Conservation (phyloP, 2,888 invertebrate genomes). For the Gerris lacustris region DNA sequence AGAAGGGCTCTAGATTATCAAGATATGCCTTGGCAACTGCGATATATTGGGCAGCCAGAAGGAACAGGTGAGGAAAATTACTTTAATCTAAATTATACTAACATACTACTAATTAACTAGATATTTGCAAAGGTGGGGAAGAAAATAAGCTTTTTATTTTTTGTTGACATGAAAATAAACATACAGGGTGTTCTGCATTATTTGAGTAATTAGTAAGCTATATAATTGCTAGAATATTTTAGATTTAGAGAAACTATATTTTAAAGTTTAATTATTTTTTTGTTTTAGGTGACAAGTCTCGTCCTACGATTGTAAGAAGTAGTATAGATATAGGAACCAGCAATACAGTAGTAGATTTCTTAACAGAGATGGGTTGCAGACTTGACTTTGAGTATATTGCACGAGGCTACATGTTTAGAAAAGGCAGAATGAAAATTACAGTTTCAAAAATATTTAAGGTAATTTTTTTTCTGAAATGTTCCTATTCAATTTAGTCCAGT, state of each 20-base stretch:
- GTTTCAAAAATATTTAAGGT: constrained; percentile 84
- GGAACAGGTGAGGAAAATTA: constrained; percentile 35
- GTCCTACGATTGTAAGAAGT: constrained; percentile 80
- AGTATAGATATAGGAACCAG: constrained; percentile 89
- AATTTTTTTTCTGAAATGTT: constrained; percentile 13
- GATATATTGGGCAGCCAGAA: constrained; percentile 86
- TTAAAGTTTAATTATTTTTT: not conserved
- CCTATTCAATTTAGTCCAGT: not conserved
- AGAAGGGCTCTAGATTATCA: constrained; percentile 69
- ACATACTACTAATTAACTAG: too few relatives aligned
- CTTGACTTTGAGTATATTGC: constrained; percentile 89
- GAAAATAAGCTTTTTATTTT: too few relatives aligned
- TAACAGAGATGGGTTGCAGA: constrained; percentile 80
- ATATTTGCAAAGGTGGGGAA: too few relatives aligned
- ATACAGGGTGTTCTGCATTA: too few relatives aligned
- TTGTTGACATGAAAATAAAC: too few relatives aligned
- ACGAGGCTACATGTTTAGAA: constrained; percentile 87
- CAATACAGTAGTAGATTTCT: constrained; percentile 76
- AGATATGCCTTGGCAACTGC: constrained; percentile 76
- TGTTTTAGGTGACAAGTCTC: constrained; percentile 45
- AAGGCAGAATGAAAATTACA: constrained; percentile 92
- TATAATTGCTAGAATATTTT: too few relatives aligned
- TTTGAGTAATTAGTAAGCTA: too few relatives aligned
- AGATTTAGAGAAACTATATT: too few relatives aligned
- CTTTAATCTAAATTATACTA: too few relatives aligned